Evolutionary conservation across 2,888 invertebrate genomes (phyloP), one percentile per base, ranked within the genome.

Genomic region (Protula sp.): DNA sequence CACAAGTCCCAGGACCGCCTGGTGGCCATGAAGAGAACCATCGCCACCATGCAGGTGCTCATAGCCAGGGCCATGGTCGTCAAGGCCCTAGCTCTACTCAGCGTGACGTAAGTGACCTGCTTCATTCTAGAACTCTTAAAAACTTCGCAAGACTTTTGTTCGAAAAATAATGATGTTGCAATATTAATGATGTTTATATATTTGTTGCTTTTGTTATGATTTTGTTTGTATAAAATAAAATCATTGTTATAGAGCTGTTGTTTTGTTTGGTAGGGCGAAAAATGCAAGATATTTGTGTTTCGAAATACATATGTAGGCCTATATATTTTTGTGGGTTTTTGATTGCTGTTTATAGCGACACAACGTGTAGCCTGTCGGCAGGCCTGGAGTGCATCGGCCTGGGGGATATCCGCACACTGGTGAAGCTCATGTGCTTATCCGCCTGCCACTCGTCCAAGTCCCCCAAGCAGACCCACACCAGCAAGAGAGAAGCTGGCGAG

Each of bases 361-460:
- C 79, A 54, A 78, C 82, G 1, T 83, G 82, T 67, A 82, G 81
- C 65, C 71, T 84, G 54, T 79, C 81, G 1, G 75, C 78, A 30
- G 83, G 83, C 2, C 72, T 85, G 56, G 79, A 82, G 61, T 79
- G 80, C 19, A 80, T 84, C 30, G 84, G 84, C n/a, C 76, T 87
- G 59, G 83, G 84, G 1, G 86, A 87, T 74, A 84, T 87, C 38
- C 82, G 84, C 58, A 84, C 85, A 70, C 82, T 86, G 1, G 84
- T 86, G 0, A 82, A 84, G 14, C 79, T 87, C 29, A 86, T 87
- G 87, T 85, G 85, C 28, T 74, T 87, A 57, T 84, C 85, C 50
- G 86, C 86, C 2, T 83, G 5, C 19, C 24, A 9, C 9, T 38
- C 45, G 45, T n/a, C n/a, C n/a, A n/a, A n/a, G n/a, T n/a, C n/a